Evolutionary conservation across 2,797 vertebrate species (phyloP), one percentile per base, ranked within the genome.

Genomic region (Mergus octosetaceus): DNA sequence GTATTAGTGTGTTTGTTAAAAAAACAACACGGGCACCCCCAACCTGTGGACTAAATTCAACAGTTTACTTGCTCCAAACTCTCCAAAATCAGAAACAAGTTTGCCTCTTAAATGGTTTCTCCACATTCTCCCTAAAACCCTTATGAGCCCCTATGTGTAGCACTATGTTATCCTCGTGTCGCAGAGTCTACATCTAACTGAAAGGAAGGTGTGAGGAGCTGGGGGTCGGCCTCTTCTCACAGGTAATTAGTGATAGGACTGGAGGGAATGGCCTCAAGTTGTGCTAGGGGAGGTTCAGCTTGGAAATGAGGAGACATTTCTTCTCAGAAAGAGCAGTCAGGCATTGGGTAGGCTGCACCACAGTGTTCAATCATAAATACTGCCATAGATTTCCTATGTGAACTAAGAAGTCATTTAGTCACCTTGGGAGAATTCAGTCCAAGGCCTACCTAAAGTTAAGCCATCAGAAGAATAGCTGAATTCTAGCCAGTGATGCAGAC

Each of bases 91-190:
- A 81, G 58, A 54, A 85, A 54, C 1, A 36, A 3, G 13, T 70
- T 90, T 80, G 11, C 28, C 17, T 85, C 27, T 62, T 74, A 39
- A 57, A 78, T 66, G 25, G 19, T 85, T 87, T 82, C 39, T 43
- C 54, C 17, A 18, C 5, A 6, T 71, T 84, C 14, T 61, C 16
- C 30, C 21, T 45, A 62, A 80, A 89, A 71, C 62, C 18, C 13
- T 53, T 41, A 38, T 2, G 9, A 58, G 20, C 8, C 65, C 34
- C 34, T 28, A 41, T 39, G 34, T 3, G 51, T 30, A 36, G 58
- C 0, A 1, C 39, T 71, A 1, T 17, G 27, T 10, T 60, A 5
- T 25, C 36, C 61, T 64, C 12, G 7, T 0, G 0, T 1, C 41
- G 24, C 54, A 30, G 5, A 3, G 34, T 56, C 14, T 49, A 49